Evolutionary conservation across 2,797 vertebrate species (phyloP), one percentile per base, ranked within the genome.

Genomic region (Chromobotia macracanthus): DNA sequence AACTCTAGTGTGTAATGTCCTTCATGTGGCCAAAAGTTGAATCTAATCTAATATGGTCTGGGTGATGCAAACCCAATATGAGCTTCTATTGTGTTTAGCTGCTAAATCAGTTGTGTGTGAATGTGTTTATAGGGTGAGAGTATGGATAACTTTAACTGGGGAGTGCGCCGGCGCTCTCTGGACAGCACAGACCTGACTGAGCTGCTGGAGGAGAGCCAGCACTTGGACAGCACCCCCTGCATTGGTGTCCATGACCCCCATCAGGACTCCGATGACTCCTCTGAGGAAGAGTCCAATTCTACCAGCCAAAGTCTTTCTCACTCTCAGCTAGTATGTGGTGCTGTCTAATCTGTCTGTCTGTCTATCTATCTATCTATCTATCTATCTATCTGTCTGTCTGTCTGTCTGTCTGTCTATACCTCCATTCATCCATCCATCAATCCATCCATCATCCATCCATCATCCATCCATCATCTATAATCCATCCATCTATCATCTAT

Each of bases 121-220:
- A 10, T 80, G 86, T 80, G 50, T 60, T 91, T 94, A 65, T 88
- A 99, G 98, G 98, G 98, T 3, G 98, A 99, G 87, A 97, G 95
- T 12, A 93, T 98, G 88, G 97, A 99, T 91, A 99, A 97, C 91
- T 99, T 99, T 90, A 99, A 99, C 86, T 99, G 97, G 97, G 97
- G 97, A 2, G 98, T 99, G 21, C 96, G 97, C 18, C 93, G 98
- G 38, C 95, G 97, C 58, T 99, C 97, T 16, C 93, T 99, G 91
- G 97, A 99, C 87, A 99, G 98, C 88, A 95, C 97, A 41, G 98
- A 98, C 91, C 94, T 98, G 90, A 96, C 97, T 25, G 94, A 94
- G 86, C 90, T 97, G 78, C 88, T 98, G 90, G 97, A 98, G 76
- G 97, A 99, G 90, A 95, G 93, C 88, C 97, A 97, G 85, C 96